Percentiles rank a stretch among this genome's conserved stretches.
phyloP scores from a whole-genome alignment of 2,888 invertebrate species.

The Papilio gigon region DNA sequence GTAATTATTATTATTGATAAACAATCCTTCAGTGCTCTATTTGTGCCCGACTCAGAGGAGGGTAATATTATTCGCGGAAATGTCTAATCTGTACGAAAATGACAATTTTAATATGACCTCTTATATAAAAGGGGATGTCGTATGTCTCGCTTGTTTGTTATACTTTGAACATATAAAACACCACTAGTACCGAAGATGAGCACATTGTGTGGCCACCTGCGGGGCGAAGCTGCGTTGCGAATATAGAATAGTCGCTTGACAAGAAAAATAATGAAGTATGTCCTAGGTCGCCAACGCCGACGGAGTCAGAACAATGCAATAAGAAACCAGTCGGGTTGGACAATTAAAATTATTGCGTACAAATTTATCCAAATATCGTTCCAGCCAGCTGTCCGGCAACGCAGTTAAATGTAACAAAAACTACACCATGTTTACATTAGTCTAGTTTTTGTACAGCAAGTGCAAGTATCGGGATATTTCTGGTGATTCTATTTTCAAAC shows the following conservation, averaged over 20 bases:
- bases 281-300: conserved; percentile 3
- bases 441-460: conserved; percentile 5
- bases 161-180: not conserved
- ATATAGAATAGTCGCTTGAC: conserved; percentile 36
- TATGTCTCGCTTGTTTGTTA: too few species aligned
- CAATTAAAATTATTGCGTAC: conserved; percentile 29
- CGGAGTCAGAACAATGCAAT: conserved; percentile 29
- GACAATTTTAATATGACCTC: too few species aligned
- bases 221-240: conserved; percentile 31
- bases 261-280: conserved; percentile 28
- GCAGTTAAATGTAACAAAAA: conserved; percentile 12
- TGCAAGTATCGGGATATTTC: conserved; percentile 36
- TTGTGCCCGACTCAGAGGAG: too few species aligned
- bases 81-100: too few species aligned
- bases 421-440: conserved; percentile 7
- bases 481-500: conserved; percentile 30
- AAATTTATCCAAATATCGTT: conserved; percentile 32
- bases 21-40: too few species aligned
- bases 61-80: too few species aligned
- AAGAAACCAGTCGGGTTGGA: conserved; percentile 22
- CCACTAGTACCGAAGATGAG: not conserved
- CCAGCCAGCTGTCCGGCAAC: conserved; percentile 25
- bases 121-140: too few species aligned
- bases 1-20: too few species aligned
- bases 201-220: conserved; percentile 35